These are phyloP conservation scores for Meandrusa payeni DNA, from an alignment of 2,888 invertebrate genomes.

Conservation along the genomic window DNA sequence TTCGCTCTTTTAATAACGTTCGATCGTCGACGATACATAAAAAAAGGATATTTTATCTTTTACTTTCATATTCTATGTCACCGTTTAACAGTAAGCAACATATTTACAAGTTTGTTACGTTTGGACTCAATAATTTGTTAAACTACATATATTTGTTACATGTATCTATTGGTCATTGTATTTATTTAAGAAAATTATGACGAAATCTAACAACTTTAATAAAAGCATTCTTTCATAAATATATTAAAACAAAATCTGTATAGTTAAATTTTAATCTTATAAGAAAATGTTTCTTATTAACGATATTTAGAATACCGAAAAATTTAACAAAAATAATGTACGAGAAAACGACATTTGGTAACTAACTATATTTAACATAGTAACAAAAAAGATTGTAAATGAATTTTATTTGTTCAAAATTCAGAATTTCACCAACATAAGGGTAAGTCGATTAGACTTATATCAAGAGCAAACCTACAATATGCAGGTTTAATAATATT, in stretches of 20 bases:
- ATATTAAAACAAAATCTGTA: conserved; percentile 5
- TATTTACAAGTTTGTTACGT: conserved; percentile 19
- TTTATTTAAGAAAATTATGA: conserved; percentile 9
- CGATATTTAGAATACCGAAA: conserved; percentile 7
- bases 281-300: conserved; percentile 4
- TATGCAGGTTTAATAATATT: conserved; percentile 68
- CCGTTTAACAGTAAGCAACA: conserved; percentile 16
- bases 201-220: conserved; percentile 15
- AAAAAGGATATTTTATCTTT: conserved; percentile 14
- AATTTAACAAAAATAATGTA: conserved; percentile 12
- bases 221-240: conserved; percentile 18
- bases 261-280: not conserved
- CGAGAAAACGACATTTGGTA: conserved; percentile 11
- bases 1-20: conserved; percentile 8
- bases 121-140: conserved; percentile 16
- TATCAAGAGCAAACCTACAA: conserved; percentile 58
- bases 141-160: conserved; percentile 4
- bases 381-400: conserved; percentile 18
- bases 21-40: conserved; percentile 11
- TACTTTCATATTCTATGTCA: conserved; percentile 16
- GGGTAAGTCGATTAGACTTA: conserved; percentile 26
- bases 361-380: conserved; percentile 19
- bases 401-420: not conserved
- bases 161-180: conserved; percentile 18
- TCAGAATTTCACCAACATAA: conserved; percentile 19